A percentile compares a stretch with the other conserved stretches of the same genome.
These are phyloP conservation scores for Dioctria linearis DNA, from an alignment of 2,888 invertebrate species.

Conservation along the genomic window DNA sequence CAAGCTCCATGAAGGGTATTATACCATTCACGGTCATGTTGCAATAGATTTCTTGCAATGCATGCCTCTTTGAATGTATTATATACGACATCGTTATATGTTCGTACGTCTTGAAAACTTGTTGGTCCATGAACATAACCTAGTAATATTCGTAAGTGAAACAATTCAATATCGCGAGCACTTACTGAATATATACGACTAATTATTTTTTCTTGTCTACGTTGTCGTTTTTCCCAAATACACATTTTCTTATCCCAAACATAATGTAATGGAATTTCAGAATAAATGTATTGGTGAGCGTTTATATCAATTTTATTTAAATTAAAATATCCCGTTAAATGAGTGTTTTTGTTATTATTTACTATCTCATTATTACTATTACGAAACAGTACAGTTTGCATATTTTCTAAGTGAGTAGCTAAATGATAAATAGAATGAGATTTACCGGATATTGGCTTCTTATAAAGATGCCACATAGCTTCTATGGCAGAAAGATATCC, in stretches of 20 bases:
- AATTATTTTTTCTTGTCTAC: slow-evolving; percentile 56
- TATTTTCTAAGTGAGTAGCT: too few species aligned
- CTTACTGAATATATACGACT: slow-evolving; percentile 56
- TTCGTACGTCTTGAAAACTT: slow-evolving; percentile 56
- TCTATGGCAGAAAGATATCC: too few species aligned
- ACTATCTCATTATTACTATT: not conserved
- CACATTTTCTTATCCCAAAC: not conserved
- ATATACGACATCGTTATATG: slow-evolving; percentile 55
- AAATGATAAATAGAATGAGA: too few species aligned
- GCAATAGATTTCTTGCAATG: too few species aligned
- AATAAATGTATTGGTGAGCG: slow-evolving; percentile 23
- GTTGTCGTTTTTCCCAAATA: slow-evolving; percentile 43
- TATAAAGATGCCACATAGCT: too few species aligned
- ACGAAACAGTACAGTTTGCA: too few species aligned
- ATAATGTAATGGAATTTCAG: slow-evolving; percentile 46
- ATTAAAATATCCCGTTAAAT: slow-evolving; percentile 38
- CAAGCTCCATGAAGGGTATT: too few species aligned
- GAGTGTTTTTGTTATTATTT: not conserved
- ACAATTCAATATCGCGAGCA: slow-evolving; percentile 57
- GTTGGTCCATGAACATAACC: slow-evolving; percentile 56
- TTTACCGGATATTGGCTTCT: too few species aligned
- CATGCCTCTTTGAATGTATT: slow-evolving; percentile 44
- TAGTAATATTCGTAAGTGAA: slow-evolving; percentile 55
- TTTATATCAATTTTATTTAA: slow-evolving; percentile 31
- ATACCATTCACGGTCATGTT: too few species aligned